Percentiles rank a stretch among this genome's conserved stretches.
Evolutionary conservation across 2,888 invertebrate species (phyloP).

Genomic region (Melinaea menophilus): DNA sequence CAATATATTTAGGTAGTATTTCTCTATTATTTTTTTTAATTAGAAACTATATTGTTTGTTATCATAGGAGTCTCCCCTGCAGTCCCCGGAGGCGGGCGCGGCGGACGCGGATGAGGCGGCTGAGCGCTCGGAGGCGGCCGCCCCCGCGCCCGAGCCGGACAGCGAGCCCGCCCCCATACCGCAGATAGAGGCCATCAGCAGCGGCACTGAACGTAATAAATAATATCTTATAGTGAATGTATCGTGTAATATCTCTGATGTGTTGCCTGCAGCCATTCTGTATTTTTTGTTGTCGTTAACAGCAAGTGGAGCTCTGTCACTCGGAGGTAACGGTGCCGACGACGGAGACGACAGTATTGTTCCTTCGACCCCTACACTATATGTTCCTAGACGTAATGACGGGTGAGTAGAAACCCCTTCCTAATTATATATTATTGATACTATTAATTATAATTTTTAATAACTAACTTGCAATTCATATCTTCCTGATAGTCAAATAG

Average conservation of each 20-base stretch:
- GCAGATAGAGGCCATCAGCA: conserved; percentile 86
- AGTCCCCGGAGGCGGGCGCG: conserved; percentile 70
- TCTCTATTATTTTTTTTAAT: too few species aligned
- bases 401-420: conserved; percentile 63
- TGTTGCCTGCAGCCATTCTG: too few species aligned
- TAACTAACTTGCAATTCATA: too few species aligned
- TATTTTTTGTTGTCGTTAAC: conserved; percentile 15
- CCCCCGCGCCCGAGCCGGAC: conserved; percentile 47
- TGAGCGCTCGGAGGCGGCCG: conserved; percentile 35
- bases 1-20: too few species aligned
- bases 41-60: neutral
- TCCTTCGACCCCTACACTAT: conserved; percentile 92
- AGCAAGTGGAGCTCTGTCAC: conserved; percentile 63
- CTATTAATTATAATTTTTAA: too few species aligned
- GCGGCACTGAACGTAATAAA: conserved; percentile 80
- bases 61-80: conserved; percentile 76
- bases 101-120: conserved; percentile 46
- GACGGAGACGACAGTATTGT: conserved; percentile 84
- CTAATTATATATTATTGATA: too few species aligned
- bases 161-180: conserved; percentile 58
- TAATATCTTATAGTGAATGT: too few species aligned
- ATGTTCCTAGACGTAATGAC: conserved; percentile 88
- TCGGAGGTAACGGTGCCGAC: conserved; percentile 66
- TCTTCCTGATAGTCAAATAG: too few species aligned
- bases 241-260: too few species aligned